phyloP scores from a whole-genome alignment of 1,140 invertebrate species.

The Lycorma delicatula region DNA sequence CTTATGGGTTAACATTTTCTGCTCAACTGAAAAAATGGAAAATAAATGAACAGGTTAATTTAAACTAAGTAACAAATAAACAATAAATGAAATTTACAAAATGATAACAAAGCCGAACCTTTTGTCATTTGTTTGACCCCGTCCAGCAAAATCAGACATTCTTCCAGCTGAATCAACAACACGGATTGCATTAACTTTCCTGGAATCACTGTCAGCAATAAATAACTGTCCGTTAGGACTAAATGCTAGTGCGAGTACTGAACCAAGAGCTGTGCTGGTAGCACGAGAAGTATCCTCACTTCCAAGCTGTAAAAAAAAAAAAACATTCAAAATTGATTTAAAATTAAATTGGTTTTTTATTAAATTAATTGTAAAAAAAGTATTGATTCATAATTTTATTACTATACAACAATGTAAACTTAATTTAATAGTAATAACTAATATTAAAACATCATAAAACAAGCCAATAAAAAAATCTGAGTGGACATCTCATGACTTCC shows the following conservation, averaged over 20 bases:
- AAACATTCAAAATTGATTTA: too few relatives aligned
- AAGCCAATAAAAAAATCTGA: too few relatives aligned
- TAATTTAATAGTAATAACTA: too few relatives aligned
- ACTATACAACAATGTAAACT: too few relatives aligned
- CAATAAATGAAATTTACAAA: not conserved
- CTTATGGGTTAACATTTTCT: too few relatives aligned
- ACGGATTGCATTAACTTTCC: slow-evolving; percentile 79
- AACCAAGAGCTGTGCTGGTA: slow-evolving; percentile 54
- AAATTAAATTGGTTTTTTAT: too few relatives aligned
- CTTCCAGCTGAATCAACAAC: slow-evolving; percentile 72
- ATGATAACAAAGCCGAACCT: too few relatives aligned
- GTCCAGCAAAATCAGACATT: slow-evolving; percentile 74
- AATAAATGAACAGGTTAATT: not conserved
- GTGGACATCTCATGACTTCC: too few relatives aligned
- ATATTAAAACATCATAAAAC: too few relatives aligned
- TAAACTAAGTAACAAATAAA: not conserved
- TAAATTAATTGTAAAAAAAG: too few relatives aligned
- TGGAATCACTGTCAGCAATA: slow-evolving; percentile 86
- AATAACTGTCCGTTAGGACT: slow-evolving; percentile 88
- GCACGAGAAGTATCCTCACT: slow-evolving; percentile 27
- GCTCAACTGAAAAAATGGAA: too few relatives aligned
- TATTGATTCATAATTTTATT: too few relatives aligned
- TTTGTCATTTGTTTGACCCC: slow-evolving; percentile 39
- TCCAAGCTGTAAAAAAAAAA: slow-evolving; percentile 9
- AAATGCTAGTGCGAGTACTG: slow-evolving; percentile 77